Evolutionary conservation across 2,797 vertebrate species (phyloP).

Genomic region (Erpetoichthys calabaricus): DNA sequence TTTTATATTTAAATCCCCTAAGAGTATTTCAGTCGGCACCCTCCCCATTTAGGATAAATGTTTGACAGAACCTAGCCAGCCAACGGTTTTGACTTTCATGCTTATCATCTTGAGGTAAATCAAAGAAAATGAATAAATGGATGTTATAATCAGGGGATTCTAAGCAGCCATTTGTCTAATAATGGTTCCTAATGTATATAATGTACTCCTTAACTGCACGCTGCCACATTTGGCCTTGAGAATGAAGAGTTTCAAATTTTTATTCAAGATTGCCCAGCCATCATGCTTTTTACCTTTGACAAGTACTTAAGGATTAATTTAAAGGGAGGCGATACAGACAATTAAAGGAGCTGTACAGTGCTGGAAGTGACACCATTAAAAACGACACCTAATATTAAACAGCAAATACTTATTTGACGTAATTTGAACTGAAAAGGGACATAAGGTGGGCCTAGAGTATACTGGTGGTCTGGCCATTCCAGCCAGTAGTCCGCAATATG

Average conservation of each 20-base stretch:
- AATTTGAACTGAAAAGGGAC: too few species aligned
- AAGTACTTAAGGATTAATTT: conserved; percentile 3
- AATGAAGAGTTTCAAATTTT: neutral
- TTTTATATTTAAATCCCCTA: too few species aligned
- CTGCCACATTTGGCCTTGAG: conserved; percentile 7
- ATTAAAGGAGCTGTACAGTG: neutral
- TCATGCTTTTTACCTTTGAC: neutral
- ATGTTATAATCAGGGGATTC: conserved; percentile 17
- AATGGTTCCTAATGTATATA: conserved; percentile 22
- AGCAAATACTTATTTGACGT: too few species aligned
- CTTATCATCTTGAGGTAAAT: conserved; percentile 14
- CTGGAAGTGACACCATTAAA: neutral
- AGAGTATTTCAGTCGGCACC: too few species aligned
- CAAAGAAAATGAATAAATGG: conserved; percentile 16
- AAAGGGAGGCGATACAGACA: neutral
- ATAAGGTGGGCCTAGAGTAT: too few species aligned
- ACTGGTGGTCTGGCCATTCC: too few species aligned
- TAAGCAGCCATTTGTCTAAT: conserved; percentile 19
- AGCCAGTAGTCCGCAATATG: too few species aligned
- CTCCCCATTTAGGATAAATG: neutral
- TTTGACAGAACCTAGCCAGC: neutral
- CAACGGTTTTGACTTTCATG: conserved; percentile 4
- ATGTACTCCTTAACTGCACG: conserved; percentile 17
- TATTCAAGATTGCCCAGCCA: conserved; percentile 1
- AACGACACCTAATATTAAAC: neutral